These are phyloP conservation scores for Lacerta bilineata DNA, from an alignment of 2,797 vertebrate species.

Conservation along the genomic window DNA sequence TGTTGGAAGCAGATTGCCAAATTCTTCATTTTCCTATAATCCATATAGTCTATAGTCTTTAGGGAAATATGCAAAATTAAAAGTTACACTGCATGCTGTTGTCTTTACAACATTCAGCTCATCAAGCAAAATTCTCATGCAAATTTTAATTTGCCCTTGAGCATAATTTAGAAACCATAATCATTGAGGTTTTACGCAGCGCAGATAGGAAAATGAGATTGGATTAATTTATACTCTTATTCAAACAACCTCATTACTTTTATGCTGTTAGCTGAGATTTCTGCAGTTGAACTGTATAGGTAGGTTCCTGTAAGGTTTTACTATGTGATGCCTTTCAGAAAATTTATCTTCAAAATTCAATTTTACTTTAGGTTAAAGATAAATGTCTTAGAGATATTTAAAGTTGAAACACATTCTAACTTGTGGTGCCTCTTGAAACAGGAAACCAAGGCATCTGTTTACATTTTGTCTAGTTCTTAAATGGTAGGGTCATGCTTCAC, in stretches of 20 bases:
- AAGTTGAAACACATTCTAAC: slow-evolving; percentile 74
- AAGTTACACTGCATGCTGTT: slow-evolving; percentile 92
- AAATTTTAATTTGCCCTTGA: slow-evolving; percentile 99
- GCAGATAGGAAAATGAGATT: slow-evolving; percentile 88
- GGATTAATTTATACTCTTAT: slow-evolving; percentile 96
- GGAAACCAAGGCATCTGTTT: slow-evolving; percentile 71
- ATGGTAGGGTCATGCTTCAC: slow-evolving; percentile 52
- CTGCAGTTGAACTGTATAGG: slow-evolving; percentile 89
- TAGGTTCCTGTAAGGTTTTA: slow-evolving; percentile 82
- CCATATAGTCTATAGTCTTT: slow-evolving; percentile 88
- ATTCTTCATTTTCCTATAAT: slow-evolving; percentile 90
- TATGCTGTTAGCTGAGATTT: slow-evolving; percentile 91
- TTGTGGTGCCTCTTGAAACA: slow-evolving; percentile 72
- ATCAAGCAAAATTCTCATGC: slow-evolving; percentile 95
- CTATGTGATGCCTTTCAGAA: slow-evolving; percentile 76
- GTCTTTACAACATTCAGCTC: slow-evolving; percentile 90
- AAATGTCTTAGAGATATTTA: slow-evolving; percentile 76
- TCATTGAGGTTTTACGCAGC: slow-evolving; percentile 93
- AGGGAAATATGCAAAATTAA: slow-evolving; percentile 91
- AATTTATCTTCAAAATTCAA: slow-evolving; percentile 71
- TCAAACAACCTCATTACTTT: slow-evolving; percentile 99
- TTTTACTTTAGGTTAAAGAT: slow-evolving; percentile 75
- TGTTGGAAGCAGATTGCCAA: slow-evolving; percentile 87
- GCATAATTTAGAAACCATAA: slow-evolving; percentile 99
- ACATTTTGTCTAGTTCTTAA: slow-evolving; percentile 74